Evolutionary conservation across 2,888 invertebrate genomes (phyloP).

Genomic region (Loripinus fragilis): DNA sequence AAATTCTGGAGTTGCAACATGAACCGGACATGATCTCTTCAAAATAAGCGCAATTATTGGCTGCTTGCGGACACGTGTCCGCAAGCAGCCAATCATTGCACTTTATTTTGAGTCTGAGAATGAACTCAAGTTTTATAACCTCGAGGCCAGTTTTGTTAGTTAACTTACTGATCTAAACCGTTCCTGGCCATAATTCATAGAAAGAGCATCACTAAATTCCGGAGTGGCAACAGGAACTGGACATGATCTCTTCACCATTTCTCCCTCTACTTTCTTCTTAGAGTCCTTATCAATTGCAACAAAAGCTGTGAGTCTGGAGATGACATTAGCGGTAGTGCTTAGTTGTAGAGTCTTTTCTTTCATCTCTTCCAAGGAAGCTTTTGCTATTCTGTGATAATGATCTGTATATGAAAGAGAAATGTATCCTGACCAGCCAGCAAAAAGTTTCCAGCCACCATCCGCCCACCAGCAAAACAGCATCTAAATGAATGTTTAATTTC

Average conservation of each 20-base stretch:
- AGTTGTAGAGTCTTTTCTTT: conserved; percentile 43
- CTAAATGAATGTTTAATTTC: background rate
- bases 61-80: too few relatives aligned
- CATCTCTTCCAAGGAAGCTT: too few relatives aligned
- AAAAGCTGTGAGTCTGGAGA: conserved; percentile 65
- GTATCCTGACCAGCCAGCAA: background rate
- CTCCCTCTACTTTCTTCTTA: conserved; percentile 27
- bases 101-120: too few relatives aligned
- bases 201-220: background rate
- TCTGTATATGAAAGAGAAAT: background rate
- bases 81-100: too few relatives aligned
- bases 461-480: too few relatives aligned
- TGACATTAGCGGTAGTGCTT: conserved; percentile 56
- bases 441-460: background rate
- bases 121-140: too few relatives aligned
- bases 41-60: too few relatives aligned
- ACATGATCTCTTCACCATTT: conserved; percentile 17
- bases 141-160: too few relatives aligned
- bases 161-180: background rate
- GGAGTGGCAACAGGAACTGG: background rate
- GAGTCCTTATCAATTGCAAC: conserved; percentile 63
- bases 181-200: background rate
- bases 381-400: too few relatives aligned
- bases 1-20: background rate
- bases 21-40: conserved; percentile 12